Percentiles rank a stretch among this genome's conserved stretches.
These are phyloP conservation scores for Jacana jacana DNA, from an alignment of 2,113 vertebrate species.

Conservation along the genomic window DNA sequence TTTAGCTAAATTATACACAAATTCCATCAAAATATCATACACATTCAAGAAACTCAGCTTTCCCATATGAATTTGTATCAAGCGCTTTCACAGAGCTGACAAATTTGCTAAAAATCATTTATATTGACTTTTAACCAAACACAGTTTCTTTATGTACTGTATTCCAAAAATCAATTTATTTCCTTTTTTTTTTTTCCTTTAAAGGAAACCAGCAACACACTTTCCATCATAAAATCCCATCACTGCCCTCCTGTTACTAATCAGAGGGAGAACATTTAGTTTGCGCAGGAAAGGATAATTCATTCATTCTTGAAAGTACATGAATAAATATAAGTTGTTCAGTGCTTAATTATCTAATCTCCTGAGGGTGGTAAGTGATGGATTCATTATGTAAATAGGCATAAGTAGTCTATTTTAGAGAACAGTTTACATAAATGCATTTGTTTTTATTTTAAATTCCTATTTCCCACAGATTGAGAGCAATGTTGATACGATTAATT, in stretches of 20 bases:
- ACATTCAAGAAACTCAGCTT: not conserved
- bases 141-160: not conserved
- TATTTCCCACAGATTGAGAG: slow-evolving; percentile 30
- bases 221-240: not conserved
- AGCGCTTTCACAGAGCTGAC: not conserved
- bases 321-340: slow-evolving; percentile 67
- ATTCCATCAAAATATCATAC: not conserved
- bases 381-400: slow-evolving; percentile 66
- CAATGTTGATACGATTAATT: slow-evolving; percentile 2
- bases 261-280: not conserved
- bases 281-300: slow-evolving; percentile 11
- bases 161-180: not conserved
- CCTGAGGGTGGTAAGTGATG: slow-evolving; percentile 46
- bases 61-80: not conserved
- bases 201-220: not conserved
- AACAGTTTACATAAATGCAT: slow-evolving; percentile 49
- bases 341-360: slow-evolving; percentile 68
- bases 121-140: not conserved
- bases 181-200: not conserved
- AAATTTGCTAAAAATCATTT: not conserved
- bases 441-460: slow-evolving; percentile 61
- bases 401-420: slow-evolving; percentile 56
- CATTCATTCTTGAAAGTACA: slow-evolving; percentile 7
- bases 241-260: slow-evolving; percentile 7
- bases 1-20: not conserved